Conservation (phyloP, 30 jellyfish, hydroid and myxozoan genomes). For the Pelagia noctiluca region DNA sequence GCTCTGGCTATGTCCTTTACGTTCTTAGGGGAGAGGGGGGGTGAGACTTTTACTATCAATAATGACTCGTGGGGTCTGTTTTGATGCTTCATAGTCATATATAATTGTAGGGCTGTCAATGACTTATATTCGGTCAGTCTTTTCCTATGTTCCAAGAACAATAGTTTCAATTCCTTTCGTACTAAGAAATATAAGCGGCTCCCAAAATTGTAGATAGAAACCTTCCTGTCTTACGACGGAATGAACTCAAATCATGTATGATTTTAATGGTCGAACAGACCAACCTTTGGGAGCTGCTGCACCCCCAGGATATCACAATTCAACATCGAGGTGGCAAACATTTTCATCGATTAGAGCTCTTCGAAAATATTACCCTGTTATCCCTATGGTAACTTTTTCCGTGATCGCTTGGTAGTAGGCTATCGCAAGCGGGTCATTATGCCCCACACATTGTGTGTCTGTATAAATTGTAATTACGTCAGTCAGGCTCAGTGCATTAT, state of each 20-base stretch:
- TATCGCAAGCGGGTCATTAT: constrained; percentile 46
- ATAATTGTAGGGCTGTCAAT: constrained; percentile 15
- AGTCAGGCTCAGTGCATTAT: constrained; percentile 13
- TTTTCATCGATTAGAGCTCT: constrained; percentile 72
- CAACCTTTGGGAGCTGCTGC: constrained; percentile 80
- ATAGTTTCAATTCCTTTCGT: constrained; percentile 63
- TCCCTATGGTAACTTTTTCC: constrained; percentile 81
- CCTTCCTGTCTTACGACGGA: constrained; percentile 93
- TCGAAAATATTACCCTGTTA: constrained; percentile 72
- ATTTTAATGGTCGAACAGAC: constrained; percentile 90
- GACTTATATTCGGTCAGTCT: neutral
- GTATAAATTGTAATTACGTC: constrained; percentile 5
- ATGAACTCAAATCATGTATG: constrained; percentile 87
- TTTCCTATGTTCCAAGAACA: neutral
- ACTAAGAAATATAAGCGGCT: constrained; percentile 30
- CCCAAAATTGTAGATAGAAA: constrained; percentile 70
- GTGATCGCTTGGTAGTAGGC: constrained; percentile 1
- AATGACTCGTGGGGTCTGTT: neutral
- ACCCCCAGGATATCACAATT: constrained; percentile 68
- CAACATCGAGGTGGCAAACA: constrained; percentile 86
- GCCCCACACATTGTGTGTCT: constrained; percentile 36
- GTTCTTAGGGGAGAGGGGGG: neutral
- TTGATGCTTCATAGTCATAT: neutral
- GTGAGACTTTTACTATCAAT: neutral
- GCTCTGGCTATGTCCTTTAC: no score